Base-by-base conservation (phyloP, 2,113 vertebrate species). In the Panthera leo region DNA sequence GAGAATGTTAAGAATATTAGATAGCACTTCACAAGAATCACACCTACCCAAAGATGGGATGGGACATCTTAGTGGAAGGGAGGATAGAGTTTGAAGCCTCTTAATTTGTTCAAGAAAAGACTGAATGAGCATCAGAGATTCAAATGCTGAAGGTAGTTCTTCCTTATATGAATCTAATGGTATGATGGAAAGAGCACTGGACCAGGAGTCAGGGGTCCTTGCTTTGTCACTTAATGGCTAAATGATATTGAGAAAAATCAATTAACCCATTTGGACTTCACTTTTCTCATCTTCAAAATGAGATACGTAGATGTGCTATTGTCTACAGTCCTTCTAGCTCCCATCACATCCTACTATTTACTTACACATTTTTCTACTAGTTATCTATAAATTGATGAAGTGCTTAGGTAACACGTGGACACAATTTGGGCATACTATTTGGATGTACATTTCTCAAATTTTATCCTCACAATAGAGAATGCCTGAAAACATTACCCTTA, bases 281-380 rank as follows among this genome's bases (percentile, higher is more conserved):
- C 13, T 79, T 76, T 92, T 94, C 19, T 94, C 34, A 83, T 89
- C 68, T 96, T 94, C 51, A 45, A 67, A 93, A 67, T 25, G 12
- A 89, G 21, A 94, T 27, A 15, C 5, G 15, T 63, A 68, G 15
- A 18, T 71, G 8, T 65, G 21, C 23, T 78, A 84, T 75, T 42
- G 21, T 36, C 55, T 85, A 63, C 3, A 76, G 18, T 58, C 51
- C 5, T 94, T 42, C 34, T 2, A 85, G 39, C 27, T 85, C 19
- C 91, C 51, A 88, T 9, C 36, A 29, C 19, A 25, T 36, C 23
- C 7, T 76, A 18, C 53, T 39, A 94, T 42, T 61, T 85, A 80
- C 89, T 82, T 84, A 78, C 0, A 63, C 5, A 45, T 85, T 71
- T 70, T 85, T 85, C 27, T 71, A 34, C 12, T 25, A 85, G 2